Base-by-base conservation (phyloP, 2,113 vertebrate genomes). In the Podarcis raffonei region DNA sequence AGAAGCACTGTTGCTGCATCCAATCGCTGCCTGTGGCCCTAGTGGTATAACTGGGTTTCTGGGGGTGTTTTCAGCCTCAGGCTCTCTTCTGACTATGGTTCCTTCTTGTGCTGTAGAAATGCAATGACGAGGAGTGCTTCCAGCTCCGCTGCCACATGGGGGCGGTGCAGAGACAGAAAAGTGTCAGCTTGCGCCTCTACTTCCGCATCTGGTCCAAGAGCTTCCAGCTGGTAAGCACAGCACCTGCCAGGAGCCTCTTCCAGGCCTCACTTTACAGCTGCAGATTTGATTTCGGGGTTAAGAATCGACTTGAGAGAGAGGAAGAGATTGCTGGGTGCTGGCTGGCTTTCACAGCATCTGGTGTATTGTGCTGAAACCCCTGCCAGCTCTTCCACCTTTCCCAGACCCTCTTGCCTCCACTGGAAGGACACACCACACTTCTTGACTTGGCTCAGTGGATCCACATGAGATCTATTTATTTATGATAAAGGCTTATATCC, bases 181-280 rank as follows among this genome's bases (percentile, higher is more conserved):
- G 97, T 15, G 96, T 96, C 25, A 97, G 97, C 89, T 94, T 99
- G 75, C 97, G 96, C 87, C 96, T 99, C 89, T 97, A 97, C 84
- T 98, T 98, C 66, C 97, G 97, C 9, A 74, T 99, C 92, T 98
- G 98, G 97, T 97, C 98, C 2, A 96, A 98, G 95, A 98, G 98
- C 79, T 98, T 99, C 93, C 94, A 95, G 5, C 97, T 98, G 96
- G 98, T 98, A 81, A 95, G 78, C 5, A 0, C 3, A 59, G 16
- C 8, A 5, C 23, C 3, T 16, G 12, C n/a, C 66, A 11, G 39
- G 3, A 22, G 39, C 48, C 48, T 53, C 71, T 68, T 32, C n/a
- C 37, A 35, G 25, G 1, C 71, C 13, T 66, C 39, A 20, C 6
- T 35, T 25, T 27, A 5, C 7, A 42, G 5, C 30, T 77, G 37